A percentile compares a stretch with the other conserved stretches of the same genome.
Evolutionary conservation across 2,113 vertebrate genomes (phyloP).

Genomic region (Siniperca knerii): DNA sequence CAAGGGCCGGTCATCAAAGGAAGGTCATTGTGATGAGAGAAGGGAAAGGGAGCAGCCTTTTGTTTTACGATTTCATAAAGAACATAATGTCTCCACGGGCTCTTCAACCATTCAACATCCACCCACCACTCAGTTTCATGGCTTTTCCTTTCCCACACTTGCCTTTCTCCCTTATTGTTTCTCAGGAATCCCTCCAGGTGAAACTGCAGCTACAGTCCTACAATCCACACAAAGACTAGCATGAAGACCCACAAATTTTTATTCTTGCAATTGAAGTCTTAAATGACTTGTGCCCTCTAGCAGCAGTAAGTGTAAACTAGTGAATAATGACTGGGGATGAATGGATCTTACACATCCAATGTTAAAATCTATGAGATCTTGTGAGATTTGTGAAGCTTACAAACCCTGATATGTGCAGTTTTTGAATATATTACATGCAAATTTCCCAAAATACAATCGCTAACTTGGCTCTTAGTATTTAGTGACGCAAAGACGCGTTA

Average conservation of each 20-base stretch:
- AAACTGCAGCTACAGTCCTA: constrained; percentile 20
- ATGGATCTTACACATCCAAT: not conserved
- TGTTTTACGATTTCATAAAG: constrained; percentile 84
- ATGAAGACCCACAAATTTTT: constrained; percentile 2
- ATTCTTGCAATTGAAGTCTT: constrained; percentile 6
- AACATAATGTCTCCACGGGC: constrained; percentile 75
- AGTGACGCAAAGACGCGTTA: not conserved
- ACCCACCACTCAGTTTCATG: constrained; percentile 52
- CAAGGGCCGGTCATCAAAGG: constrained; percentile 74
- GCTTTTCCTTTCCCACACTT: constrained; percentile 61
- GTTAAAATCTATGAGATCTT: not conserved
- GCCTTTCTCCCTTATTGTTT: constrained; percentile 38
- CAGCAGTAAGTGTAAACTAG: not conserved
- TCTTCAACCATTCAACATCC: constrained; percentile 52
- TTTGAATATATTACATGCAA: not conserved
- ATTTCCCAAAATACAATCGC: not conserved
- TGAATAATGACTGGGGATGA: constrained; percentile 10
- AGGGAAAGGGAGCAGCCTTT: constrained; percentile 67
- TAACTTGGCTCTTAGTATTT: not conserved
- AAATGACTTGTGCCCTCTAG: not conserved
- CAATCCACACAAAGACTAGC: not conserved
- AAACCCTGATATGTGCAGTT: not conserved
- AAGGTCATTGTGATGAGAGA: constrained; percentile 77
- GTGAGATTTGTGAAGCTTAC: not conserved
- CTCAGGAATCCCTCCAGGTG: constrained; percentile 16